phyloP scores from a whole-genome alignment of 2,888 invertebrate species.

The Papilio demoleus region DNA sequence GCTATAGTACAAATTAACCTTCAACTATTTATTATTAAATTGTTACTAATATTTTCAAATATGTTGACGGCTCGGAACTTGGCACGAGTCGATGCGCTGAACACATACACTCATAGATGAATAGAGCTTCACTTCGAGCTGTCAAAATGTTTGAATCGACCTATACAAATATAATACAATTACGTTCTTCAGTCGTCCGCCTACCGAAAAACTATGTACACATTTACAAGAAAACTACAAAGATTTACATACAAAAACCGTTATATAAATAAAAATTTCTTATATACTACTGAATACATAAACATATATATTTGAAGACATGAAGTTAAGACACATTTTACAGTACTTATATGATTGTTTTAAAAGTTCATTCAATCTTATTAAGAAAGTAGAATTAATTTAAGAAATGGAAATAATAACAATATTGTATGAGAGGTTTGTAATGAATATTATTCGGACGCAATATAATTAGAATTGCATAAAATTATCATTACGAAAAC shows the following conservation, averaged over 20 bases:
- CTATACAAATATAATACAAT: slow-evolving; percentile 56
- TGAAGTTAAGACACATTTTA: slow-evolving; percentile 12
- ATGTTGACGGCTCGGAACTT: not conserved
- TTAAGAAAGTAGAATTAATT: not conserved
- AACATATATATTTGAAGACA: slow-evolving; percentile 23
- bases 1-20: slow-evolving; percentile 21
- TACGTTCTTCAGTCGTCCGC: slow-evolving; percentile 65
- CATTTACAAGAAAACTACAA: slow-evolving; percentile 50
- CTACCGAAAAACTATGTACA: slow-evolving; percentile 58
- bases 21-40: slow-evolving; percentile 24
- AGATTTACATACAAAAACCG: slow-evolving; percentile 38
- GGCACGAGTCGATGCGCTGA: not conserved
- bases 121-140: not conserved
- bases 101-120: not conserved
- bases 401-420: not conserved
- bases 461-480: too few relatives aligned
- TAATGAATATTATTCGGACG: too few relatives aligned
- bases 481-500: too few relatives aligned
- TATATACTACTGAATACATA: slow-evolving; percentile 30
- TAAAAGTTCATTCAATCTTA: not conserved
- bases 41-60: slow-evolving; percentile 38
- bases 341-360: not conserved
- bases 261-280: slow-evolving; percentile 26
- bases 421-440: too few relatives aligned
- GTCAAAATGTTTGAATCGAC: slow-evolving; percentile 5